Base-by-base conservation (phyloP, 2,113 vertebrate genomes). In the Machaerirhynchus nigripectus region DNA sequence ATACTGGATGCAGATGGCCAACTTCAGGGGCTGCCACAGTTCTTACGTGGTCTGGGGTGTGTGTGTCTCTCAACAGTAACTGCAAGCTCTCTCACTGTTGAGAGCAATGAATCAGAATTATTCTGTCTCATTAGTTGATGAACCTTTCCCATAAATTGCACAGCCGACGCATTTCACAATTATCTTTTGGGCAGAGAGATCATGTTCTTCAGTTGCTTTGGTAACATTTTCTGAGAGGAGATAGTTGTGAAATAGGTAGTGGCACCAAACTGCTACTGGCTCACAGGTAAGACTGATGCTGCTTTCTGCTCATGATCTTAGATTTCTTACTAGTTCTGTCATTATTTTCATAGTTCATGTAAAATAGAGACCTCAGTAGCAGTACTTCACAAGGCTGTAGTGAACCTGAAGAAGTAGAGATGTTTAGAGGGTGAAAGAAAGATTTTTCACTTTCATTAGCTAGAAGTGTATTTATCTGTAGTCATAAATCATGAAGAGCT, bases 1-100 rank as follows among this genome's bases (percentile, higher is more conserved):
- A n/a, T 57, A n/a, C 16, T 55, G 40, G 40, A 33, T 61, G 44
- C 6, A 7, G 28, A 35, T 90, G 40, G 22, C 22, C 20, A 50
- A 0, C 42, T 37, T 78, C 0, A 9, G 30, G 20, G 42, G 10
- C n/a, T 37, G 5, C 76, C 46, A 16, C 23, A 63, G 17, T 37
- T 82, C 33, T 27, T 4, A 2, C 8, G 46, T 3, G 4, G 6
- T 31, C 27, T 52, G 18, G 10, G 17, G 6, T 1, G 11, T 7
- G 7, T 33, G 31, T 44, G 27, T 24, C 8, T 52, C 24, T 81
- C 17, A 49, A 3, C 13, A 30, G 35, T 30, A 74, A 37, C 39
- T 67, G n/a, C 26, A 63, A 71, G 35, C 47, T 73, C 2, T 39
- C 23, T 76, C 47, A 17, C 63, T 40, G 60, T 30, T 57, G 39